Evolutionary conservation across 2,888 invertebrate genomes (phyloP), one percentile per base, ranked within the genome.

Genomic region (Lysandra bellargus): DNA sequence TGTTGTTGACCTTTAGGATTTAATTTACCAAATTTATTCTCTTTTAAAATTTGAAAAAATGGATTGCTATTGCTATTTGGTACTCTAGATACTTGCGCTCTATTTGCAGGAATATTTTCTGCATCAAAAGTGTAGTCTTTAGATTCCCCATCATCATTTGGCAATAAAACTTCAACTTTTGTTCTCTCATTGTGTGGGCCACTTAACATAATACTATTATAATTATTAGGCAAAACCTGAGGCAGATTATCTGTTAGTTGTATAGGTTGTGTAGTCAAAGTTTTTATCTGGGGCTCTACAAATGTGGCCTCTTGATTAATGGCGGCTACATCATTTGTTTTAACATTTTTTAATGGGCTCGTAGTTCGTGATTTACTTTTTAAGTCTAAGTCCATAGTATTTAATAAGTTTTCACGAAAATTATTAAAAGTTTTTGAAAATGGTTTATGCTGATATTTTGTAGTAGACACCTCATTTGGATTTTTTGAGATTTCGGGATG

Each of bases 381-480:
- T 9, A 44, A 44, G 17, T 9, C 23, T 23, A 44, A 44, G 17
- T 74, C 44, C 9, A 40, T 7, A 2, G 17, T 74, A 3, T 74
- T 44, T 23, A 74, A 4, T 44, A 74, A 74, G 44, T 74, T 74
- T 44, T 74, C 74, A 40, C 74, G 44, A 73, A 73, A 73, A 7
- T 40, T 44, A n/a, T 74, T 74, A 7, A 44, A 74, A 44, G 40
- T 44, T 44, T 44, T n/a, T 4, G 73, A 73, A 73, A 6, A 73
- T 73, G 73, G 73, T 14, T 73, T 44, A 74, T 44, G 44, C 12
- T 74, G 74, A 44, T 74, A 44, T 74, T 74, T 74, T 40, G n/a
- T 9, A 30, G 44, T 44, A 4, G 44, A n/a, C 12, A 74, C n/a
- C 7, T 44, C 74, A 23, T 44, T 74, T 44, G 9, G 17, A 9